Conservation (phyloP, 2,888 invertebrate genomes). For the Gymnocheta viridis region DNA sequence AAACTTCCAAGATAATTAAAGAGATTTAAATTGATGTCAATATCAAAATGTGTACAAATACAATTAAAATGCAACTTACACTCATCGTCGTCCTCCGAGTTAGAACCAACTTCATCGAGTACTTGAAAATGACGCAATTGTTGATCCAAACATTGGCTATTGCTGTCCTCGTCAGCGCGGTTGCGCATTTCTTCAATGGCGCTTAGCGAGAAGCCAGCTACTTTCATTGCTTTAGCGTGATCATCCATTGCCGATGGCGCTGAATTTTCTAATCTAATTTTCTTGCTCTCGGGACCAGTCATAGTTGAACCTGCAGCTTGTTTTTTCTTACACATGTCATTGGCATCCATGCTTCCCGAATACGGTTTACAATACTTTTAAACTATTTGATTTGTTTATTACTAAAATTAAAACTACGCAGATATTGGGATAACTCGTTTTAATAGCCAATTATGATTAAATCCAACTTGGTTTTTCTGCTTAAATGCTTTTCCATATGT, state of each 20-base stretch:
- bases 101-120: constrained; percentile 85
- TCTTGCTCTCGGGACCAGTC: constrained; percentile 47
- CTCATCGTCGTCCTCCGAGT: constrained; percentile 79
- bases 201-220: constrained; percentile 79
- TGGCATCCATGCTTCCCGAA: constrained; percentile 14
- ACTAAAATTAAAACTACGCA: constrained; percentile 48
- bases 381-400: constrained; percentile 48
- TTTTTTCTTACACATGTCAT: constrained; percentile 15
- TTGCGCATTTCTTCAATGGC: constrained; percentile 79
- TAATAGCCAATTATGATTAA: constrained; percentile 82
- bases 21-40: too few relatives aligned
- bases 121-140: constrained; percentile 85
- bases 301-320: neutral
- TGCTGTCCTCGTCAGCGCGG: constrained; percentile 76
- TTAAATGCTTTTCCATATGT: constrained; percentile 74
- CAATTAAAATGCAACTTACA: constrained; percentile 68
- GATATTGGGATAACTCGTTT: constrained; percentile 77
- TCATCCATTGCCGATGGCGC: constrained; percentile 59
- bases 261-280: constrained; percentile 37
- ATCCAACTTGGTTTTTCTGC: constrained; percentile 79
- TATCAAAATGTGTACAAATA: neutral
- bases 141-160: constrained; percentile 77
- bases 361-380: constrained; percentile 24
- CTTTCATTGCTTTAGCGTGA: constrained; percentile 75
- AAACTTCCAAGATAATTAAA: too few relatives aligned